phyloP scores from a whole-genome alignment of 2,113 vertebrate species.

The Apodemus sylvaticus region DNA sequence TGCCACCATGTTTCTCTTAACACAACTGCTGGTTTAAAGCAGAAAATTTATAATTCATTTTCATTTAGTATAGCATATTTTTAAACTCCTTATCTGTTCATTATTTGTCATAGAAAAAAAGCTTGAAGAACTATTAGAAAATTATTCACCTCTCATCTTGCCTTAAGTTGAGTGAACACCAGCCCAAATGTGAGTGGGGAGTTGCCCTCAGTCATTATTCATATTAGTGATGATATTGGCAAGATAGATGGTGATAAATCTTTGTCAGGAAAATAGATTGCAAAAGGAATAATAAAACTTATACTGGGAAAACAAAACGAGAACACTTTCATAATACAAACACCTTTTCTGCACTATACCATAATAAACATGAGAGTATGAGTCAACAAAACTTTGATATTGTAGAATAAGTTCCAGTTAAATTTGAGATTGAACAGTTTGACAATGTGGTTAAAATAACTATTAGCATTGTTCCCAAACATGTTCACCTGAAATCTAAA shows the following conservation, averaged over 20 bases:
- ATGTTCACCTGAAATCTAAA: not conserved
- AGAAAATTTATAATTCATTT: constrained; percentile 11
- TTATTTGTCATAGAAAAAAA: not conserved
- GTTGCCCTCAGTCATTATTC: not conserved
- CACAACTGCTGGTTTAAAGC: not conserved
- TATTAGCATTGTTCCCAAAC: not conserved
- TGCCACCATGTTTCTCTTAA: constrained; percentile 14
- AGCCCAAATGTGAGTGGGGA: not conserved
- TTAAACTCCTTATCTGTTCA: not conserved
- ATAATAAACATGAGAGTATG: not conserved
- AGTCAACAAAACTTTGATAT: constrained; percentile 10
- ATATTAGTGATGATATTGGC: not conserved
- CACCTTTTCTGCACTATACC: not conserved
- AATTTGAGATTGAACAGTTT: not conserved
- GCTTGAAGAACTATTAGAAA: not conserved
- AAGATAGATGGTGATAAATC: constrained; percentile 7
- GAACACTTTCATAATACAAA: not conserved
- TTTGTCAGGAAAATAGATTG: constrained; percentile 32
- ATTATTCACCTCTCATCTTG: not conserved
- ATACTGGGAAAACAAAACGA: constrained; percentile 17
- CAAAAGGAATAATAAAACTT: constrained; percentile 36
- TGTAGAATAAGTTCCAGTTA: not conserved
- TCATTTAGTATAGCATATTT: not conserved
- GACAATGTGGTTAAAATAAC: not conserved
- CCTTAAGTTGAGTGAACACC: not conserved